Percentiles rank a stretch among this genome's conserved stretches.
Conservation (phyloP, 2,888 invertebrate genomes). For the Eumacrocentrus americanus region DNA sequence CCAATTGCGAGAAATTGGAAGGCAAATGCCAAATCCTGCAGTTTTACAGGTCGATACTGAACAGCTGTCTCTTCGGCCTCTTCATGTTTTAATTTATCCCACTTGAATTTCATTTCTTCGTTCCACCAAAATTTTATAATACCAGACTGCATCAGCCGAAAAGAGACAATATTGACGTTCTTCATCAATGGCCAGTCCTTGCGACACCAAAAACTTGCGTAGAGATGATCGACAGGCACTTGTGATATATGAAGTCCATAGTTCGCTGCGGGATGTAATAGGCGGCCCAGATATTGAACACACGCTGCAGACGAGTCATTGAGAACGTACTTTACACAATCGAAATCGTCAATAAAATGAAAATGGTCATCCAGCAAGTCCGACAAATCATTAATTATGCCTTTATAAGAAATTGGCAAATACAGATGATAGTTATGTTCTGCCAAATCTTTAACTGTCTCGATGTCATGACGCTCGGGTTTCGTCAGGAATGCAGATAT, state of each 20-base stretch:
- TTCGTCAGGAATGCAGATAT: not conserved
- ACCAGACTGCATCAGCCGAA: not conserved
- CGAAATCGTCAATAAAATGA: not conserved
- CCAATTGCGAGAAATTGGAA: too few relatives aligned
- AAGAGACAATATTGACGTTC: not conserved
- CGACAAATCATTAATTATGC: not conserved
- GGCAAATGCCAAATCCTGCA: not conserved
- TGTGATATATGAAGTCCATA: too few relatives aligned
- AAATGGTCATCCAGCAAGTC: not conserved
- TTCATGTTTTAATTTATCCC: not conserved
- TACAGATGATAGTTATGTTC: not conserved
- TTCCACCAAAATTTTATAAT: not conserved
- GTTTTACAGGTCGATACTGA: too few relatives aligned
- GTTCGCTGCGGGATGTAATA: not conserved
- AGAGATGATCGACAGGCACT: not conserved
- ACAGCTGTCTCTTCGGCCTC: not conserved
- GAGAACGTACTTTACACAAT: not conserved
- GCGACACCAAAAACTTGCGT: not conserved
- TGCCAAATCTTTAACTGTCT: too few relatives aligned
- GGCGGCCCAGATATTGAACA: not conserved
- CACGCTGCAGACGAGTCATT: not conserved
- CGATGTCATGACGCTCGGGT: too few relatives aligned
- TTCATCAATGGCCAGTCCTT: too few relatives aligned
- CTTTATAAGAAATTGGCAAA: too few relatives aligned
- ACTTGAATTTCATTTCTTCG: not conserved